Base-by-base conservation (phyloP, 1,140 invertebrate species). In the Drosophila nikananu region DNA sequence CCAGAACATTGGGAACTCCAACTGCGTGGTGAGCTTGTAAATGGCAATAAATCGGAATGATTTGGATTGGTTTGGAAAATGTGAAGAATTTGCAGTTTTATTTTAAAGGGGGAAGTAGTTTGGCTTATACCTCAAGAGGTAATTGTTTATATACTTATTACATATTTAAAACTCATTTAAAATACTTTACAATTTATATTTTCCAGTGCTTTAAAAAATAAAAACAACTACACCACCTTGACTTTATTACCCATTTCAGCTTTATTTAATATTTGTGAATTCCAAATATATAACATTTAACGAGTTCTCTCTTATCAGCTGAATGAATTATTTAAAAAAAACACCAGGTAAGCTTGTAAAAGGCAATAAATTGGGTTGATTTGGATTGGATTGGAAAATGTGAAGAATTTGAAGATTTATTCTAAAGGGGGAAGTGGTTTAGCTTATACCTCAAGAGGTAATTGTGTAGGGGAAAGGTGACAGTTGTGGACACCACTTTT, bases 11-110 rank as follows among this genome's bases (percentile, higher is more conserved):
- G 80, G 72, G 0, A 70, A 83, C 30, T 63, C 81, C 5, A 83
- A 80, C 2, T 92, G 91, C 68, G 62, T 32, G 5, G 81, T 91
- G 7, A 15, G 54, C n/a, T 64, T 90, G 63, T 73, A 48, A 73
- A 73, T 5, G 12, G 10, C 10, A 52, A 49, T 63, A 51, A 62
- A 49, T 12, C n/a, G 15, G 2, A 30, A 6, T n/a, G 49, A 19
- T 32, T 19, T n/a, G n/a, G 23, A 41, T 30, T 35, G 8, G 21
- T 7, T 13, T 35, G 4, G 21, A 39, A 13, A 41, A 48, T 37
- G 12, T 32, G 13, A 25, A 32, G 7, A 51, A 17, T 3, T 5
- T 2, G 13, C n/a, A n/a, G 48, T 62, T 32, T 51, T n/a, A 21
- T 35, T 55, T 0, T 8, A 7, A 48, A 51, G 6, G n/a, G 3